Evolutionary conservation across 2,888 invertebrate genomes (phyloP).

Genomic region (Elysia crispata): DNA sequence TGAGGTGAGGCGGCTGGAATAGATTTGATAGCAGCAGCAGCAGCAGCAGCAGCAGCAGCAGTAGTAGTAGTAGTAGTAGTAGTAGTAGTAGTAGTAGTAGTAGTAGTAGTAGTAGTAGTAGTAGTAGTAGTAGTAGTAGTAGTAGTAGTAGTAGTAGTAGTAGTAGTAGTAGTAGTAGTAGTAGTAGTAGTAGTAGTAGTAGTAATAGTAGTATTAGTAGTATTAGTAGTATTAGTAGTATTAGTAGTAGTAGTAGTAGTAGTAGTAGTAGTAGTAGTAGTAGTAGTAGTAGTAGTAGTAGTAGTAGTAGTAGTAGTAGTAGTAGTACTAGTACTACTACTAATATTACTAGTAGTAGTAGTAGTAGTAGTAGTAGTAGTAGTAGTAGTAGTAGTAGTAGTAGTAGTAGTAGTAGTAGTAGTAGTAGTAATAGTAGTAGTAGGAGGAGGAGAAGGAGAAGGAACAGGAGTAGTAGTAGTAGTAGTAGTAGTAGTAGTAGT

Average conservation of each 20-base stretch:
- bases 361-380: conserved; percentile 25
- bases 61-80: no score
- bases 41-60: no score
- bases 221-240: no score
- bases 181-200: conserved; percentile 29
- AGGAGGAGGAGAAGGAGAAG: no score
- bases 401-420: conserved; percentile 29
- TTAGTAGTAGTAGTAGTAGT: conserved; percentile 23
- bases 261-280: conserved; percentile 22
- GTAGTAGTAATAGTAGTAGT: no score
- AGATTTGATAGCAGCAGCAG: no score
- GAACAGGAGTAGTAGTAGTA: no score
- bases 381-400: conserved; percentile 30
- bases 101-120: not conserved
- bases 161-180: conserved; percentile 29
- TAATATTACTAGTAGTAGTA: no score
- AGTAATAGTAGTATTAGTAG: no score
- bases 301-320: conserved; percentile 32
- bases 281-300: conserved; percentile 29
- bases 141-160: conserved; percentile 36
- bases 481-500: conserved; percentile 26
- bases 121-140: conserved; percentile 35
- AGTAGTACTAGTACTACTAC: no score
- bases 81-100: no score
- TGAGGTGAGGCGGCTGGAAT: no score